Evolutionary conservation across 2,113 vertebrate genomes (phyloP).

Genomic region (Aramus guarauna): DNA sequence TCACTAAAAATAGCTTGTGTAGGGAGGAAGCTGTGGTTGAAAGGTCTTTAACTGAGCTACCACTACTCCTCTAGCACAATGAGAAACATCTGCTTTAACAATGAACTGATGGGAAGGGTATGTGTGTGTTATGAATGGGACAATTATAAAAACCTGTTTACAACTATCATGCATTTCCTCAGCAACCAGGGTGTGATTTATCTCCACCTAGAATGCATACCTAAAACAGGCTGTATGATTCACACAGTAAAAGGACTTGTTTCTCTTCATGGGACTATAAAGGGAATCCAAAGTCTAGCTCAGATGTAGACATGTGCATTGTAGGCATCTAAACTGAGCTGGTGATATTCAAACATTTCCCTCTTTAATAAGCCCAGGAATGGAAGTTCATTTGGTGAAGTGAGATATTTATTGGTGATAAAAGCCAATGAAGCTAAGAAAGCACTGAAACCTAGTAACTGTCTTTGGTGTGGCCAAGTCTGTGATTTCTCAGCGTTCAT

Average conservation of each 20-base stretch:
- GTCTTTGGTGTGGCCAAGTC: conserved; percentile 17
- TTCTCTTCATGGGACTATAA: neutral
- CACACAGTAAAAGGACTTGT: neutral
- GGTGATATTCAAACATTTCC: neutral
- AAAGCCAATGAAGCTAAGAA: conserved; percentile 33
- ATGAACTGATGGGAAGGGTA: neutral
- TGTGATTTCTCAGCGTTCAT: conserved; percentile 34
- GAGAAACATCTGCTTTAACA: neutral
- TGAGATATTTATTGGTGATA: conserved; percentile 64
- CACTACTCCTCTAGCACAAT: neutral
- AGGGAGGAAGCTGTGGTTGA: neutral
- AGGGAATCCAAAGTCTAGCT: neutral
- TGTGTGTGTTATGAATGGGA: neutral
- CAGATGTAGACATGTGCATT: neutral
- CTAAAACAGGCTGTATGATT: neutral
- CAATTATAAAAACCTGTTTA: conserved; percentile 12
- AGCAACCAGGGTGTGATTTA: neutral
- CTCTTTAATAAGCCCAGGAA: conserved; percentile 17
- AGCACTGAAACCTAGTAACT: neutral
- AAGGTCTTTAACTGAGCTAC: neutral
- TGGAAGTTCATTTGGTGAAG: neutral
- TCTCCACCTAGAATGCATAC: neutral
- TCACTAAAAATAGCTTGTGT: neutral
- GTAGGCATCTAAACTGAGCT: neutral
- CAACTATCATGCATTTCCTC: neutral